Base-by-base conservation (phyloP, 2,797 vertebrate genomes). In the Coranthus polyacanthus region DNA sequence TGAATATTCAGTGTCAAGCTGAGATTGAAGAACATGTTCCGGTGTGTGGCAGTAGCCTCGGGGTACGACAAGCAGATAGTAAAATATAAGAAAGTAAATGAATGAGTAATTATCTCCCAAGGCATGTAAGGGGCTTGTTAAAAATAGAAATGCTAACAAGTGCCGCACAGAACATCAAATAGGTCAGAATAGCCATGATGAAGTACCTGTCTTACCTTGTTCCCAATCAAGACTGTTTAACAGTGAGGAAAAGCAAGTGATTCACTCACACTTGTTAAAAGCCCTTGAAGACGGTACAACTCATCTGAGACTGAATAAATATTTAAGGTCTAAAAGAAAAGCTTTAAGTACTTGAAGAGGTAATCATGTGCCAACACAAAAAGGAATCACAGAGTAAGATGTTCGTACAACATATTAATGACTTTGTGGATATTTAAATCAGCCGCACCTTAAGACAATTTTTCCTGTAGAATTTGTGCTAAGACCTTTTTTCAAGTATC, bases 101-200 rank as follows among this genome's bases (percentile, higher is more conserved):
- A 57, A 61, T 63, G n/a, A 47, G 6, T 53, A 21, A 39, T 32
- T 11, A 5, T 9, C 18, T 22, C 18, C 50, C 7, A 4, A n/a
- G n/a, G 29, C 38, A 59, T 34, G 37, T 17, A 1, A 17, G 20
- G 11, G 20, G 11, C 10, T 17, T 41, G 26, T 12, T 64, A 12
- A 42, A 58, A 66, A 64, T 54, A 24, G 17, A 54, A 45, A 41
- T 15, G 39, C 21, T 15, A 54, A 41, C 16, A 53, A 71, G 26
- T 42, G 21, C 32, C 16, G 11, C 2, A 37, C 1, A 45, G 2
- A 41, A 38, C 32, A 59, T 50, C 20, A 47, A 51, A 32, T 9
- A 1, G 29, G 29, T 32, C 29, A 9, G 3, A 22, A 43, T 13
- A 60, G 44, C 46, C 38, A 41, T 44, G 12, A 15, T 17, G 24